A percentile compares a stretch with the other conserved stretches of the same genome.
These are phyloP conservation scores for Tillus elongatus DNA, from an alignment of 2,888 invertebrate species.

Conservation along the genomic window DNA sequence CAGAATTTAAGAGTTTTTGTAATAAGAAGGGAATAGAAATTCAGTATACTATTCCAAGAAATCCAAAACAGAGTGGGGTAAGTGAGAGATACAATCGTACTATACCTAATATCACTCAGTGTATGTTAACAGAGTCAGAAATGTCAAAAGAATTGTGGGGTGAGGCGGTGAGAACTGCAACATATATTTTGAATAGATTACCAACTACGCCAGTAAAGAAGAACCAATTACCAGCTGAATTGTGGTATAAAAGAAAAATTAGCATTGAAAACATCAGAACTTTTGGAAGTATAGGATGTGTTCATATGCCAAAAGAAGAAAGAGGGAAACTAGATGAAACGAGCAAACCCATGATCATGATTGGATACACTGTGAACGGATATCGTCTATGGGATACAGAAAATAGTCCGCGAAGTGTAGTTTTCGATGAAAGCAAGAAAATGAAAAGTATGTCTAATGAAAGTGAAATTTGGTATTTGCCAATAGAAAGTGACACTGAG, in stretches of 20 bases:
- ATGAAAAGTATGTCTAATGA: too few species aligned
- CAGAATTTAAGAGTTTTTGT: conserved; percentile 17
- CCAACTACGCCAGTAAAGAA: conserved; percentile 13
- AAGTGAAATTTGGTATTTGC: too few species aligned
- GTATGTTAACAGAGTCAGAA: too few species aligned
- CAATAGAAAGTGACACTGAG: too few species aligned
- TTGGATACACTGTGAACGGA: conserved; percentile 23
- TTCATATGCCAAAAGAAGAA: conserved; percentile 20
- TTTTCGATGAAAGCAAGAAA: conserved; percentile 21
- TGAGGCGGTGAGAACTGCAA: conserved; percentile 19
- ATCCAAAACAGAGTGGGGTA: conserved; percentile 26
- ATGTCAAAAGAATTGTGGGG: conserved; percentile 22
- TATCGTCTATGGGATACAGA: conserved; percentile 24
- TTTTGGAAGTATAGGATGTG: conserved; percentile 22
- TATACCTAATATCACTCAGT: too few species aligned
- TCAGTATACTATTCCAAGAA: conserved; percentile 21
- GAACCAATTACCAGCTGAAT: conserved; percentile 20
- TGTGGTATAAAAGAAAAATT: conserved; percentile 22
- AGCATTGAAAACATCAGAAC: conserved; percentile 20
- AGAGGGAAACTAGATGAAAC: too few species aligned
- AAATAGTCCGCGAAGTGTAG: conserved; percentile 22
- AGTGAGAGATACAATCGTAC: too few species aligned
- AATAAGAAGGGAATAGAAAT: conserved; percentile 19
- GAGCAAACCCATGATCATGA: conserved; percentile 17
- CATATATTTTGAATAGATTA: conserved; percentile 19